Percentiles rank a stretch among this genome's conserved stretches.
Evolutionary conservation across 1,140 invertebrate species (phyloP).

Genomic region (Aporrectodea caliginosa): DNA sequence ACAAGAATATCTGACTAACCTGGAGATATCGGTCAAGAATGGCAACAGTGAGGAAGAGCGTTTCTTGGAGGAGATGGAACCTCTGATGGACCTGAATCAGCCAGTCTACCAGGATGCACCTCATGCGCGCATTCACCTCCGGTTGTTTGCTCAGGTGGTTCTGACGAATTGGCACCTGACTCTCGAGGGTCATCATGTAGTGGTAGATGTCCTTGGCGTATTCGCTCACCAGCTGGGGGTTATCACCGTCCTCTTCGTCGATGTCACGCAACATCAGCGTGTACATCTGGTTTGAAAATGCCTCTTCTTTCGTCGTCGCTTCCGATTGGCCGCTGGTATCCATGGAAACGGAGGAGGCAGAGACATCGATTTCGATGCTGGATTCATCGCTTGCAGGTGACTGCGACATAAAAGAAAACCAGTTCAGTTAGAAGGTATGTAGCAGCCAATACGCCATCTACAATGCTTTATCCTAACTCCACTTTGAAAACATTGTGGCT

Average conservation of each 20-base stretch:
- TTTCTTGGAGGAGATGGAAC: slow-evolving; percentile 84
- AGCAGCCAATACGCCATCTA: no score
- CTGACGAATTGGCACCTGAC: slow-evolving; percentile 50
- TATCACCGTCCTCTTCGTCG: slow-evolving; percentile 70
- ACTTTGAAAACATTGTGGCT: no score
- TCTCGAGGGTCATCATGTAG: slow-evolving; percentile 71
- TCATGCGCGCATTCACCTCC: slow-evolving; percentile 76
- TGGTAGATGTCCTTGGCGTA: slow-evolving; percentile 82
- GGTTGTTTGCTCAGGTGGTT: slow-evolving; percentile 63
- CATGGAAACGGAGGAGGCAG: neutral
- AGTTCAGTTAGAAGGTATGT: neutral
- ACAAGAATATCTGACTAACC: no score
- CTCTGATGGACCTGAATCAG: slow-evolving; percentile 84
- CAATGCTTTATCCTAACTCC: no score
- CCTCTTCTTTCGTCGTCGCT: neutral
- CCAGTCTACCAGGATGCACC: slow-evolving; percentile 83
- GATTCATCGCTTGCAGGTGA: neutral
- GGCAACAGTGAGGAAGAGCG: slow-evolving; percentile 80
- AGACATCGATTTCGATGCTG: neutral
- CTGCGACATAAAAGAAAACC: neutral
- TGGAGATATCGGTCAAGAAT: slow-evolving; percentile 88
- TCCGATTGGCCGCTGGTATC: neutral
- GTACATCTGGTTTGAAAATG: neutral
- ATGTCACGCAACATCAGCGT: slow-evolving; percentile 58
- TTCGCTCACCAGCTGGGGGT: slow-evolving; percentile 72